Conservation (phyloP, 2,797 vertebrate genomes). For the Mus spretus region DNA sequence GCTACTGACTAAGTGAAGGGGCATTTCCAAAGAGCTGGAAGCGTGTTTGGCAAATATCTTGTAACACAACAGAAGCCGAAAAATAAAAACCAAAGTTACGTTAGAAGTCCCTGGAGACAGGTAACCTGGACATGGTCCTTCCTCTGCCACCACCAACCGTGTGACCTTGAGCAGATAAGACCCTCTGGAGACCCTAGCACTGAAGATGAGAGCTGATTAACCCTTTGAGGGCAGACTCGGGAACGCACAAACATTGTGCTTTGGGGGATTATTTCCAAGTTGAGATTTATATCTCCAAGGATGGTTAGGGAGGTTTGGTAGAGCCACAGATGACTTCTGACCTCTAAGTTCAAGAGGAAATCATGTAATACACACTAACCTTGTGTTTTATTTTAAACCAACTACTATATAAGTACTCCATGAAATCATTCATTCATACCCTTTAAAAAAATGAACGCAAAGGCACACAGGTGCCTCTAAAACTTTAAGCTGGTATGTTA, state of each 20-base stretch:
- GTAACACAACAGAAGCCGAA: not conserved
- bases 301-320: no score
- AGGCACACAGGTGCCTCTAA: not conserved
- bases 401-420: not conserved
- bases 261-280: not conserved
- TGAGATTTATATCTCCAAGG: not conserved
- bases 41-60: not conserved
- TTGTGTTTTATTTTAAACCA: not conserved
- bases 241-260: not conserved
- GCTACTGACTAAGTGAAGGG: not conserved
- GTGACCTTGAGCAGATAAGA: not conserved
- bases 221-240: not conserved
- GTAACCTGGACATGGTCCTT: not conserved
- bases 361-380: not conserved
- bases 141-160: rapidly evolving
- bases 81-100: not conserved
- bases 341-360: not conserved
- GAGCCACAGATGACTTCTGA: not conserved
- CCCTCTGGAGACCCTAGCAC: not conserved
- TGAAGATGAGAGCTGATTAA: not conserved
- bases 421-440: not conserved
- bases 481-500: not conserved
- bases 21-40: not conserved
- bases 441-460: not conserved
- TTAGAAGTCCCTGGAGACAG: not conserved